These are phyloP conservation scores for Galeopterus variegatus DNA, from an alignment of 2,113 vertebrate genomes.

Conservation along the genomic window DNA sequence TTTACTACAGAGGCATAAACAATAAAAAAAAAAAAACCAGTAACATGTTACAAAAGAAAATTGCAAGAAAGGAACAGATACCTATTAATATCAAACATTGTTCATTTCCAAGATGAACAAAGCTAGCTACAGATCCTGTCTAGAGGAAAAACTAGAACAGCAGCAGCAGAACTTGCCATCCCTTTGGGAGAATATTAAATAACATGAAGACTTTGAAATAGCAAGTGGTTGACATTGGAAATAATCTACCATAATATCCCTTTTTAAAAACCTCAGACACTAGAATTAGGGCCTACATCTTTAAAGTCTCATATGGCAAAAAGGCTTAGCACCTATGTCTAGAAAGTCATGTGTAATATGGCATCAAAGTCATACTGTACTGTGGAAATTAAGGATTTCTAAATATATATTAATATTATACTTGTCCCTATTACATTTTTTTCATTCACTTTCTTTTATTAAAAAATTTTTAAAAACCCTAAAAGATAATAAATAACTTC, in stretches of 20 bases:
- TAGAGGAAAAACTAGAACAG: conserved; percentile 49
- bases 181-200: not conserved
- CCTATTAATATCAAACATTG: not conserved
- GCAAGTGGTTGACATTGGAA: not conserved
- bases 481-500: not conserved
- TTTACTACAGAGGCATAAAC: not conserved
- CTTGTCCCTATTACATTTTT: not conserved
- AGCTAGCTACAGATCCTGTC: not conserved
- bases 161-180: not conserved
- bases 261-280: not conserved
- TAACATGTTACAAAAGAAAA: not conserved
- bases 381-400: not conserved
- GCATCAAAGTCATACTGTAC: not conserved
- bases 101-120: conserved; percentile 48
- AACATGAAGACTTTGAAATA: conserved; percentile 35
- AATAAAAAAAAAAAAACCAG: not conserved
- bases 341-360: not conserved
- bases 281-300: not conserved
- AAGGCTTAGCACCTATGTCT: not conserved
- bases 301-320: not conserved
- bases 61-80: not conserved
- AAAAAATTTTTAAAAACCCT: not conserved
- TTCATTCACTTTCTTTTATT: not conserved
- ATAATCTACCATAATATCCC: not conserved
- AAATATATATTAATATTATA: not conserved